Base-by-base conservation (phyloP, 2,888 invertebrate genomes). In the Athetis lepigone region DNA sequence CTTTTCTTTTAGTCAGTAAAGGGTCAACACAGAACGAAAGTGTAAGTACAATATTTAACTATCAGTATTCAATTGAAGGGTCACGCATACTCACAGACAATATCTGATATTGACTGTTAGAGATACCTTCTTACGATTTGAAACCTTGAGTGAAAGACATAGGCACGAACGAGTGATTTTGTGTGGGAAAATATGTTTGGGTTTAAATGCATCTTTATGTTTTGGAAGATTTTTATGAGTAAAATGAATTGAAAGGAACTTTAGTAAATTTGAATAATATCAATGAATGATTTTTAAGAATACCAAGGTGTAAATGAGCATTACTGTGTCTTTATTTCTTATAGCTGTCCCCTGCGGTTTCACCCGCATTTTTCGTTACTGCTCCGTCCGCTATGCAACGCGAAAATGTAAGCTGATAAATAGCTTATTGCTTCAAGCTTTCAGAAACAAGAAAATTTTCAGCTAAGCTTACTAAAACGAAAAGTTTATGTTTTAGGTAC, bases 41-140 rank as follows among this genome's bases (percentile, higher is more conserved):
- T 79, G 69, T 74, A 52, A 55, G 69, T 56, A 74, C 74, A 83
- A 73, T 81, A 77, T 83, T 83, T 83, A 76, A 75, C 65, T 70
- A 78, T 78, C 63, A 69, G 58, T 62, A 69, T 68, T 77, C 65
- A 63, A 82, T 80, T 63, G 65, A 76, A 83, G 77, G 82, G 83
- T 71, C 75, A 69, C 66, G 67, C 55, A 61, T 36, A 60, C 47
- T 43, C 51, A 36, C 27, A 57, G 46, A 63, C 45, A 52, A 49
- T 27, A 46, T 27, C 19, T 54, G 45, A 58, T 36, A 36, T 25
- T 60, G 33, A 23, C 19, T n/a, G 25, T 13, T 16, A 21, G 9
- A 49, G 19, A 40, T 9, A n/a, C 2, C 5, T 18, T 9, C 29
- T 55, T 6, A 36, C 56, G 36, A 64, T n/a, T 63, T 21, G 62